phyloP scores from a whole-genome alignment of 2,113 vertebrate genomes.

The Aptenodytes patagonicus region DNA sequence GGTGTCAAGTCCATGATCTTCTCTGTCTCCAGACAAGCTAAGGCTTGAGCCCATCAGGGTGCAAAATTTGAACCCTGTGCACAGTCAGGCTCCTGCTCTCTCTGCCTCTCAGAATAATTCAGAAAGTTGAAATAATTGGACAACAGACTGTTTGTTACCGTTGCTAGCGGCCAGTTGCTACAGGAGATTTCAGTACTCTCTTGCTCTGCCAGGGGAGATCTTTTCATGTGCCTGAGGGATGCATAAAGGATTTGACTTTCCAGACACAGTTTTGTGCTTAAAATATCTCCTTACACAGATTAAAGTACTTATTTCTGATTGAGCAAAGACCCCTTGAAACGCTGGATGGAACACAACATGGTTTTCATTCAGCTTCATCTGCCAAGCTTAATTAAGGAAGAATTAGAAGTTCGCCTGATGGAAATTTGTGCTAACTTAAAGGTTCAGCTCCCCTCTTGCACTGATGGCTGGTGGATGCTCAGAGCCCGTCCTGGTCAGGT shows the following conservation, averaged over 20 bases:
- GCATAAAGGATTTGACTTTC: slow-evolving; percentile 22
- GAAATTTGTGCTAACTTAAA: neutral
- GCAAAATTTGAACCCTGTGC: neutral
- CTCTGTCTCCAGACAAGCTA: neutral
- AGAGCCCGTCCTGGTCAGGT: neutral
- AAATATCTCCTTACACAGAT: slow-evolving; percentile 32
- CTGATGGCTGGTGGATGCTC: neutral
- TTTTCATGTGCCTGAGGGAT: slow-evolving; percentile 1
- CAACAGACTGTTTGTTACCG: neutral
- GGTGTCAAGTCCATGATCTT: neutral
- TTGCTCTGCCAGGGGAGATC: neutral
- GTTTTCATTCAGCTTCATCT: slow-evolving; percentile 29
- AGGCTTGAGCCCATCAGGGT: neutral
- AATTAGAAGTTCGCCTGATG: neutral
- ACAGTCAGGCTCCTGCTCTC: neutral
- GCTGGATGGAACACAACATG: neutral
- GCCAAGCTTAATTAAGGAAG: slow-evolving; percentile 20
- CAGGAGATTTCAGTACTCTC: neutral
- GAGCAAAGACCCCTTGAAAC: neutral
- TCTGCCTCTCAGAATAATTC: neutral
- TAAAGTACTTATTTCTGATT: slow-evolving; percentile 36
- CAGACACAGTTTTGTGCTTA: slow-evolving; percentile 1
- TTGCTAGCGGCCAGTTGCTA: slow-evolving; percentile 21
- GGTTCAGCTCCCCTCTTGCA: neutral
- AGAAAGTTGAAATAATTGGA: neutral